These are phyloP conservation scores for Leucopsar rothschildi DNA, from an alignment of 2,113 vertebrate species.

Conservation along the genomic window DNA sequence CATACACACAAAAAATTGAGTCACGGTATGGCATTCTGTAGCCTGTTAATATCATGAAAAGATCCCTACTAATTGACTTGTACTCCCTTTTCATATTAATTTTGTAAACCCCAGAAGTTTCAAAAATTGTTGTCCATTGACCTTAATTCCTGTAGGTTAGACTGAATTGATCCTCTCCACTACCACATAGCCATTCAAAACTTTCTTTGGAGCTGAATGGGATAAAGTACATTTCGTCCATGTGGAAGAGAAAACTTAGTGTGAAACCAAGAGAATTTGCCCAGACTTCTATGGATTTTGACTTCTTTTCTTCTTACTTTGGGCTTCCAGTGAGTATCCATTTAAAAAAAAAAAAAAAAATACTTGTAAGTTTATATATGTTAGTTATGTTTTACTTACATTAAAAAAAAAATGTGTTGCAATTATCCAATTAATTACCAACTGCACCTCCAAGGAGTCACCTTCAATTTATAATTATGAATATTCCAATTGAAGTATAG, in stretches of 20 bases:
- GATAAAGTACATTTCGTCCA: background rate
- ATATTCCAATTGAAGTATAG: background rate
- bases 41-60: accelerated
- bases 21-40: background rate
- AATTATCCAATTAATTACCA: background rate
- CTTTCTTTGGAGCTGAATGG: background rate
- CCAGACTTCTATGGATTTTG: background rate
- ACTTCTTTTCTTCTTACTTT: background rate
- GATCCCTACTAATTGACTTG: accelerated
- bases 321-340: background rate
- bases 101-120: background rate
- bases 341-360: background rate
- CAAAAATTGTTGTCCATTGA: background rate
- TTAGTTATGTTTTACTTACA: background rate
- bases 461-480: background rate
- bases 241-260: background rate
- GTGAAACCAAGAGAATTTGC: background rate
- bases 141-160: background rate
- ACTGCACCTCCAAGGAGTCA: background rate
- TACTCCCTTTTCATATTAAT: background rate
- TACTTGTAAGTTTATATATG: background rate
- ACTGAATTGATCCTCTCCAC: background rate
- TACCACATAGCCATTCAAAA: background rate
- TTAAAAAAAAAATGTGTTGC: background rate
- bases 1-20: background rate